A percentile compares a stretch with the other conserved stretches of the same genome.
phyloP scores from a whole-genome alignment of 2,113 vertebrate genomes.

The Cyprinodon brontotheroides region DNA sequence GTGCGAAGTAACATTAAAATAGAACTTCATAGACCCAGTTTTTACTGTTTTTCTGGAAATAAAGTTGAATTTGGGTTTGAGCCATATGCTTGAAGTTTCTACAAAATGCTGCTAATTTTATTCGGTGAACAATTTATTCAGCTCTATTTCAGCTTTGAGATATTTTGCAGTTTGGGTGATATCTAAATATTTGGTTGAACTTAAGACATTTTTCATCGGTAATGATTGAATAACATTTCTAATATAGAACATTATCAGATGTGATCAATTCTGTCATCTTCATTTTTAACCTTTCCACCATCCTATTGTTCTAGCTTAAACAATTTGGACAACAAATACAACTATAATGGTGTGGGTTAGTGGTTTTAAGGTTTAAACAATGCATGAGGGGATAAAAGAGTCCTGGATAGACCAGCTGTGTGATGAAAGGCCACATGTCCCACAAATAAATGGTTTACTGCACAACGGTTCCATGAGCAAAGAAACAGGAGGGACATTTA shows the following conservation, averaged over 20 bases:
- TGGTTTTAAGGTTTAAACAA: constrained; percentile 38
- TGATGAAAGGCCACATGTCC: constrained; percentile 50
- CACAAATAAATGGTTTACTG: constrained; percentile 54
- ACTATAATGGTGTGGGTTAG: constrained; percentile 21
- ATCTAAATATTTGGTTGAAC: background rate
- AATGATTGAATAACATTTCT: too few species aligned
- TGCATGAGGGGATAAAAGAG: constrained; percentile 39
- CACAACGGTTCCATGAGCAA: constrained; percentile 40
- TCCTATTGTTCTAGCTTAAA: background rate
- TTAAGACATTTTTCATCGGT: too few species aligned
- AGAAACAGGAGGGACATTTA: constrained; percentile 48
- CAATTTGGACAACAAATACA: constrained; percentile 8
- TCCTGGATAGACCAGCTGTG: constrained; percentile 18
- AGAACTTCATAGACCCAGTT: background rate
- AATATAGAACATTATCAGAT: background rate
- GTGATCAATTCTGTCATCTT: background rate
- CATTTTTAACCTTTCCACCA: background rate
- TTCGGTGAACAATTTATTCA: too few species aligned
- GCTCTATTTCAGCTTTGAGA: background rate
- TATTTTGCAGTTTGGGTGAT: background rate
- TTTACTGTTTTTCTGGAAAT: background rate
- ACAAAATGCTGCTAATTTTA: too few species aligned
- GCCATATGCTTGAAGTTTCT: too few species aligned
- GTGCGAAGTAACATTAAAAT: too few species aligned
- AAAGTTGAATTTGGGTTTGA: background rate